Conservation (phyloP, 2,888 invertebrate genomes). For the Trichacis sp. region DNA sequence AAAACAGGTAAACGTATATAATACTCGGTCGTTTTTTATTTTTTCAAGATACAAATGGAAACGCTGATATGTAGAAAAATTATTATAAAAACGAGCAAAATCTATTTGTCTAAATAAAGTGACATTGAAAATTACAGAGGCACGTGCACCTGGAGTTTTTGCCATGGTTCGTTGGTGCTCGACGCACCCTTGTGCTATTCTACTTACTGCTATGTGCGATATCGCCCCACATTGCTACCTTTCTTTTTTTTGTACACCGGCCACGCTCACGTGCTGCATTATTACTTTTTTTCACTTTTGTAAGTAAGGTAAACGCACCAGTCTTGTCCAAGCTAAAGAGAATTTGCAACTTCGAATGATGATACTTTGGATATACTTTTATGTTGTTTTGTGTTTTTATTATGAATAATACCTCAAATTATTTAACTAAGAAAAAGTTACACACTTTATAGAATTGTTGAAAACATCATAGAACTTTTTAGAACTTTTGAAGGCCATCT, state of each 20-base stretch:
- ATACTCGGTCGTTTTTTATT: no score
- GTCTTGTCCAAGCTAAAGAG: no score
- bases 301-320: no score
- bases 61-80: background rate
- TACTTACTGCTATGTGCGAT: constrained; percentile 35
- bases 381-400: no score
- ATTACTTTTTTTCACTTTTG: background rate
- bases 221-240: constrained; percentile 32
- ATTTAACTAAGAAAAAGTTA: no score
- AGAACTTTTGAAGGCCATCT: no score
- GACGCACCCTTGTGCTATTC: constrained; percentile 47
- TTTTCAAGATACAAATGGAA: background rate
- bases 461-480: no score
- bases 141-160: constrained; percentile 60
- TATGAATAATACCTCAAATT: no score
- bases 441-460: no score
- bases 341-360: no score
- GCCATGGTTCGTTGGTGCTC: constrained; percentile 62
- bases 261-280: constrained; percentile 11
- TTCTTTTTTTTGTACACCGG: constrained; percentile 14
- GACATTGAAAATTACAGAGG: constrained; percentile 18
- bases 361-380: no score
- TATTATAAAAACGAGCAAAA: background rate
- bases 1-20: no score
- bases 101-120: background rate